Percentiles rank a stretch among this genome's conserved stretches.
Conservation (phyloP, 2,113 vertebrate genomes). For the Elaphurus davidianus region DNA sequence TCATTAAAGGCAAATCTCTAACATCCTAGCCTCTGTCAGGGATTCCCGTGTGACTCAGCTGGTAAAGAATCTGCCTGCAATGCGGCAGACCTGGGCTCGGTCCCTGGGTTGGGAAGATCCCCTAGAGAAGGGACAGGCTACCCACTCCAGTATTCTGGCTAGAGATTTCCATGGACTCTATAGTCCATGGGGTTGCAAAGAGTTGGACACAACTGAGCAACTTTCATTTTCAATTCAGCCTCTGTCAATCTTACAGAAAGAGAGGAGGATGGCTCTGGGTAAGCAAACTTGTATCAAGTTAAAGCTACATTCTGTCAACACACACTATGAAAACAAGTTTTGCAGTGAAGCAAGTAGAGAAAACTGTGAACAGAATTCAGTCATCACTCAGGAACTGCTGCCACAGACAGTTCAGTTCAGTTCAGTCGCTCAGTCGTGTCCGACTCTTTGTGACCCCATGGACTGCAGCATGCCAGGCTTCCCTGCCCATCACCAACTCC, state of each 20-base stretch:
- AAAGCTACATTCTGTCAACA: neutral
- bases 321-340: neutral
- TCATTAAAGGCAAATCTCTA: neutral
- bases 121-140: neutral
- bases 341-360: neutral
- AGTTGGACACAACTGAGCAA: neutral
- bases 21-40: neutral
- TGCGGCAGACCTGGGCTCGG: neutral
- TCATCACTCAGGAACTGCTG: neutral
- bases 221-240: neutral
- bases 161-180: neutral
- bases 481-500: neutral
- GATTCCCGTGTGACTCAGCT: neutral
- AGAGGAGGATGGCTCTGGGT: neutral
- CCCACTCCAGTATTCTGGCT: neutral
- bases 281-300: neutral
- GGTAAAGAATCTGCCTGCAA: neutral
- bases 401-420: neutral
- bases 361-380: neutral
- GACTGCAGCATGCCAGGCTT: neutral
- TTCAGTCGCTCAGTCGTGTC: rapidly evolving
- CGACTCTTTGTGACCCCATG: rapidly evolving
- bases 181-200: neutral
- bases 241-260: neutral
- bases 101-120: neutral